phyloP scores from a whole-genome alignment of 2,888 invertebrate genomes.

The Trisateles emortualis region DNA sequence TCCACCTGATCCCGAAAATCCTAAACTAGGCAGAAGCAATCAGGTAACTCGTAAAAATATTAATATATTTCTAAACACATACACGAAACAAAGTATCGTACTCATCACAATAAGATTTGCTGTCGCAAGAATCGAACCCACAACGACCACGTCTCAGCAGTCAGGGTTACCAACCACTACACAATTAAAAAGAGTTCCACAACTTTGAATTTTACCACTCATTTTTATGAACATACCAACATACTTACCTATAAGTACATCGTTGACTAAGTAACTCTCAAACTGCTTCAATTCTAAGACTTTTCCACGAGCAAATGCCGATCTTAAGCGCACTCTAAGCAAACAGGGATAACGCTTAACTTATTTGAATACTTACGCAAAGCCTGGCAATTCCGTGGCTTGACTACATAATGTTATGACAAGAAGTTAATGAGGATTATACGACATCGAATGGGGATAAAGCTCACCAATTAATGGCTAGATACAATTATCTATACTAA shows the following conservation, averaged over 20 bases:
- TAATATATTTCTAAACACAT: no score
- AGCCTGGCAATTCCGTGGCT: slow-evolving; percentile 22
- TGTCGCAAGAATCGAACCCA: no score
- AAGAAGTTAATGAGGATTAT: slow-evolving; percentile 30
- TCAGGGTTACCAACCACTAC: no score
- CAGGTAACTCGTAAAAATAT: no score
- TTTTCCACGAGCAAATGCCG: slow-evolving; percentile 14
- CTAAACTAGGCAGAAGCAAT: no score
- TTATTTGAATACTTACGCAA: slow-evolving; percentile 37
- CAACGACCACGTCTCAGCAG: no score
- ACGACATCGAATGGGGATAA: slow-evolving; percentile 6
- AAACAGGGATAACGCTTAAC: slow-evolving; percentile 33
- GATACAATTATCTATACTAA: no score
- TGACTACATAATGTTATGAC: slow-evolving; percentile 28
- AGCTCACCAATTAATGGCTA: slow-evolving; percentile 13
- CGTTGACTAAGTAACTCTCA: slow-evolving; percentile 3
- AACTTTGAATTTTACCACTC: background rate
- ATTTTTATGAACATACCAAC: background rate
- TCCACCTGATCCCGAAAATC: no score
- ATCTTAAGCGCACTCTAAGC: slow-evolving; percentile 15
- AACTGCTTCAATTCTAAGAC: slow-evolving; percentile 20
- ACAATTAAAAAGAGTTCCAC: background rate
- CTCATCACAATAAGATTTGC: no score
- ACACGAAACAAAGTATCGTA: no score
- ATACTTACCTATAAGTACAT: background rate